These are phyloP conservation scores for Sylvilagus bachmani DNA, from an alignment of 2,113 vertebrate species.

Conservation along the genomic window DNA sequence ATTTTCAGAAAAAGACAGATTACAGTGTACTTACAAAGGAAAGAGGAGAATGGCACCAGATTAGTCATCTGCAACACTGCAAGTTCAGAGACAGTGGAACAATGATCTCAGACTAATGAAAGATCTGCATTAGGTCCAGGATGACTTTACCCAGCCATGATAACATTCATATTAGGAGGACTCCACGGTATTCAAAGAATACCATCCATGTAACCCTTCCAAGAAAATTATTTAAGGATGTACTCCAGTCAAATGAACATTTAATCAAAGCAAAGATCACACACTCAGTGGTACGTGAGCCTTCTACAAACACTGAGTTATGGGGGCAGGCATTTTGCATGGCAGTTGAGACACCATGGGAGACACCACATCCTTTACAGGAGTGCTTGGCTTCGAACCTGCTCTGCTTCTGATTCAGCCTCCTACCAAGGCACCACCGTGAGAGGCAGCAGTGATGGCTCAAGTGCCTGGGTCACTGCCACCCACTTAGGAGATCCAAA, in stretches of 20 bases:
- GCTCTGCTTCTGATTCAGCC: too few relatives aligned
- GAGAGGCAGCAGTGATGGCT: too few relatives aligned
- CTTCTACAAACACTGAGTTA: neutral
- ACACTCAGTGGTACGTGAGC: neutral
- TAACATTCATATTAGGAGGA: neutral
- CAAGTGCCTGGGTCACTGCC: too few relatives aligned
- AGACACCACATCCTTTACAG: too few relatives aligned
- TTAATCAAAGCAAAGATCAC: neutral
- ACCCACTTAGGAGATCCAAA: too few relatives aligned
- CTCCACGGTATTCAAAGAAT: neutral
- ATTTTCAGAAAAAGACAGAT: slow-evolving; percentile 4
- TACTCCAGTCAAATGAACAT: slow-evolving; percentile 4
- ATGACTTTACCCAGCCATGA: neutral
- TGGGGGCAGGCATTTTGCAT: too few relatives aligned
- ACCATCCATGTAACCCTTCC: neutral
- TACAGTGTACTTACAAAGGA: neutral
- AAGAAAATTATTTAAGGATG: neutral
- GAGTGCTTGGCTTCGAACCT: too few relatives aligned
- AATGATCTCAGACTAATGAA: neutral
- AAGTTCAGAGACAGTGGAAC: neutral
- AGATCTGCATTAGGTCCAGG: neutral
- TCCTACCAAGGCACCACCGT: too few relatives aligned
- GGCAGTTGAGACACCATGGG: too few relatives aligned
- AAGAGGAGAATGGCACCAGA: neutral
- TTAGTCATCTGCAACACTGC: neutral